A percentile compares a stretch with the other conserved stretches of the same genome.
Evolutionary conservation across 2,113 vertebrate genomes (phyloP).

Genomic region (Sinocyclocheilus maitianheensis): DNA sequence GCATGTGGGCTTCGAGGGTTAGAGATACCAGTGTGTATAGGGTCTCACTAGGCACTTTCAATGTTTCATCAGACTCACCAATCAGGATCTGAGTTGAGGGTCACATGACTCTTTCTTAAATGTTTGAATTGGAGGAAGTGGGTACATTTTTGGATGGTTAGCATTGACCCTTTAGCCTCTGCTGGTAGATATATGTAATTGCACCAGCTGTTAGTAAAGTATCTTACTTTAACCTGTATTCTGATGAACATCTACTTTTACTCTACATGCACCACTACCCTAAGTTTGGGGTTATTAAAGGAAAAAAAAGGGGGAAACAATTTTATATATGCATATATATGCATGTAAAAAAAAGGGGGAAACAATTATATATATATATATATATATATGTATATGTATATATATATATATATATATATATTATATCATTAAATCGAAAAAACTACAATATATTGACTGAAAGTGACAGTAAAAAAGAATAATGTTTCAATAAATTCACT

Average conservation of each 20-base stretch:
- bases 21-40: constrained; percentile 13
- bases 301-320: too few relatives aligned
- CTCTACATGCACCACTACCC: background rate
- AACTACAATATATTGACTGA: too few relatives aligned
- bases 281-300: background rate
- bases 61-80: background rate
- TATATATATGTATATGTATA: too few relatives aligned
- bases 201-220: background rate
- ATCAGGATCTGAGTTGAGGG: background rate
- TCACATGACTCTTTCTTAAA: constrained; percentile 1
- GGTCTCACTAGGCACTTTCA: constrained; percentile 18
- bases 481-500: background rate
- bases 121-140: background rate
- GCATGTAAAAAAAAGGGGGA: too few relatives aligned
- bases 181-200: background rate
- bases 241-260: background rate
- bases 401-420: too few relatives aligned
- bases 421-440: too few relatives aligned
- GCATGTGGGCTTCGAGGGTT: constrained; percentile 15
- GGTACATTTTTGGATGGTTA: background rate
- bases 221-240: background rate
- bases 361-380: too few relatives aligned
- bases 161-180: background rate
- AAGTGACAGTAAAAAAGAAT: too few relatives aligned
- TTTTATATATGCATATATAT: too few relatives aligned